Evolutionary conservation across 2,888 invertebrate species (phyloP).

Genomic region (Phrixothrix hirtus): DNA sequence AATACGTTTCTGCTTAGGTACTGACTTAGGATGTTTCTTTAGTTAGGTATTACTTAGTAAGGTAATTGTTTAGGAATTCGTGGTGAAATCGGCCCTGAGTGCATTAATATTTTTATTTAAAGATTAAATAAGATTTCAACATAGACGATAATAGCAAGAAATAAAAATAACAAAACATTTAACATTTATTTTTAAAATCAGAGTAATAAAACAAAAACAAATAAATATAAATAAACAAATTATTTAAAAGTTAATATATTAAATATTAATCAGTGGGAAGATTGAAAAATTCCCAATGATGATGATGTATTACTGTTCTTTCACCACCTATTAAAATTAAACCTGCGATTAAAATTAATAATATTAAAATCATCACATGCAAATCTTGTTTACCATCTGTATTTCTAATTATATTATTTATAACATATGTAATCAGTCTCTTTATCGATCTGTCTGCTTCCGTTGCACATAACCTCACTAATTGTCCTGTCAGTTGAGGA

Average conservation of each 20-base stretch:
- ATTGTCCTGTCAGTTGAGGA: constrained; percentile 70
- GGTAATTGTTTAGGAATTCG: no score
- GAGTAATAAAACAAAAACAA: constrained; percentile 9
- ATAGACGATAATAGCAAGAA: no score
- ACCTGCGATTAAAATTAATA: constrained; percentile 77
- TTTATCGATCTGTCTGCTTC: constrained; percentile 68
- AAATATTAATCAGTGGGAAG: constrained; percentile 66
- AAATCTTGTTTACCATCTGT: constrained; percentile 72
- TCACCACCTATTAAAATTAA: constrained; percentile 73
- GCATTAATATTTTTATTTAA: no score
- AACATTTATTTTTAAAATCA: constrained; percentile 5
- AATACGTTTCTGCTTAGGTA: no score
- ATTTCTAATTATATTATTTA: constrained; percentile 63
- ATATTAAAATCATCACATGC: constrained; percentile 76
- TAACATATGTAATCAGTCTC: constrained; percentile 69
- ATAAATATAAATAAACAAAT: constrained; percentile 3
- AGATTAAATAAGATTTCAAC: no score
- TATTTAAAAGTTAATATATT: constrained; percentile 7
- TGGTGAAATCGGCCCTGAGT: no score
- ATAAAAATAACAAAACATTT: no score
- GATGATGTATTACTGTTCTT: constrained; percentile 72
- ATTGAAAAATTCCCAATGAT: constrained; percentile 88
- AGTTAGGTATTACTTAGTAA: no score
- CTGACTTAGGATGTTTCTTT: no score
- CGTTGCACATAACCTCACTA: constrained; percentile 69